Evolutionary conservation across 1,140 invertebrate species (phyloP).

Genomic region (Trinorchestia longiramus): DNA sequence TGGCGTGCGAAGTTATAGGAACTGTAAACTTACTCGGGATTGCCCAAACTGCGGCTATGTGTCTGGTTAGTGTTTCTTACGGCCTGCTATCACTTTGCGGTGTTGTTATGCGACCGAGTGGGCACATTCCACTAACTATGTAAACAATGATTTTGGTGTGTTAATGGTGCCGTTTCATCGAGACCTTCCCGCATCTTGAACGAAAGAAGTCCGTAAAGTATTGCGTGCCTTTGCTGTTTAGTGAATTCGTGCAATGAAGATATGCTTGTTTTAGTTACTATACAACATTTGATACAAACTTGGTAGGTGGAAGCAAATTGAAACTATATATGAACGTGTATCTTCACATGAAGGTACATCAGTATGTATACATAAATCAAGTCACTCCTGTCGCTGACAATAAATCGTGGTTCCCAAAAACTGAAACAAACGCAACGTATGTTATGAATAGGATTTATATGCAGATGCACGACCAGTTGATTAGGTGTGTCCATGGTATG

Average conservation of each 20-base stretch:
- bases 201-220: background rate
- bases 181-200: too few relatives aligned
- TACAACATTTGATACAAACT: background rate
- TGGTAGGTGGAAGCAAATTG: background rate
- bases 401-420: too few relatives aligned
- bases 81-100: background rate
- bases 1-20: constrained; percentile 6
- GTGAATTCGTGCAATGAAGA: background rate
- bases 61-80: background rate
- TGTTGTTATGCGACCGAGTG: background rate
- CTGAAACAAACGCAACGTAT: too few relatives aligned
- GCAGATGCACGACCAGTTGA: too few relatives aligned
- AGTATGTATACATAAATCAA: too few relatives aligned
- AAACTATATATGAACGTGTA: background rate
- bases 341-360: background rate
- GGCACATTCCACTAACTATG: background rate
- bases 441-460: too few relatives aligned
- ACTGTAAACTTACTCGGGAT: background rate
- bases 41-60: background rate
- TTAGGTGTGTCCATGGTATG: too few relatives aligned
- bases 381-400: too few relatives aligned
- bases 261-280: background rate
- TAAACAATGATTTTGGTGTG: background rate
- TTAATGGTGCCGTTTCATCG: background rate
- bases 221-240: background rate